These are phyloP conservation scores for Coenonympha glycerion DNA, from an alignment of 2,888 invertebrate species.

Conservation along the genomic window DNA sequence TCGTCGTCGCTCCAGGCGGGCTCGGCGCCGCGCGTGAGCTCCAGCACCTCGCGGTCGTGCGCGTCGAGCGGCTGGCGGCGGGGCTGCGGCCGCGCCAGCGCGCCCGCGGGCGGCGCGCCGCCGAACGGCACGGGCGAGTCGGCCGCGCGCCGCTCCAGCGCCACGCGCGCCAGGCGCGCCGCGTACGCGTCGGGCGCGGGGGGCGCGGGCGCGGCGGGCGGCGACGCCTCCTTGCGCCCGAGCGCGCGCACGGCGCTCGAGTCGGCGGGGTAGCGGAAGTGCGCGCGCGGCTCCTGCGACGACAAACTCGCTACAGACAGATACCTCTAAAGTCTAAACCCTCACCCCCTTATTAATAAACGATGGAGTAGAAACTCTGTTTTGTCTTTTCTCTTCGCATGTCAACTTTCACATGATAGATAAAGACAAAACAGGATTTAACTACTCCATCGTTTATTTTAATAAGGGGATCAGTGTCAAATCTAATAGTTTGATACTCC, in stretches of 20 bases:
- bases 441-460: too few relatives aligned
- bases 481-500: too few relatives aligned
- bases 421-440: too few relatives aligned
- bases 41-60: constrained; percentile 73
- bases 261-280: constrained; percentile 72
- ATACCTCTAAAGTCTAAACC: too few relatives aligned
- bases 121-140: constrained; percentile 69
- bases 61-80: constrained; percentile 37
- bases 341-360: too few relatives aligned
- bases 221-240: constrained; percentile 69
- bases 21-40: constrained; percentile 54
- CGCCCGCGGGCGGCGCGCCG: constrained; percentile 50
- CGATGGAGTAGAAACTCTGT: too few relatives aligned
- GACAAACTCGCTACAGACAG: too few relatives aligned
- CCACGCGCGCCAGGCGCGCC: constrained; percentile 63
- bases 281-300: constrained; percentile 71
- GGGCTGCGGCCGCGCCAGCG: constrained; percentile 45
- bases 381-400: too few relatives aligned
- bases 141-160: constrained; percentile 61
- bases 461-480: too few relatives aligned
- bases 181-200: constrained; percentile 39
- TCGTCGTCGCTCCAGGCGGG: constrained; percentile 22
- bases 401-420: too few relatives aligned
- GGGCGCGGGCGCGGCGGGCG: constrained; percentile 37
- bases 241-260: constrained; percentile 82